Base-by-base conservation (phyloP, 2,113 vertebrate genomes). In the Nannospalax galili region DNA sequence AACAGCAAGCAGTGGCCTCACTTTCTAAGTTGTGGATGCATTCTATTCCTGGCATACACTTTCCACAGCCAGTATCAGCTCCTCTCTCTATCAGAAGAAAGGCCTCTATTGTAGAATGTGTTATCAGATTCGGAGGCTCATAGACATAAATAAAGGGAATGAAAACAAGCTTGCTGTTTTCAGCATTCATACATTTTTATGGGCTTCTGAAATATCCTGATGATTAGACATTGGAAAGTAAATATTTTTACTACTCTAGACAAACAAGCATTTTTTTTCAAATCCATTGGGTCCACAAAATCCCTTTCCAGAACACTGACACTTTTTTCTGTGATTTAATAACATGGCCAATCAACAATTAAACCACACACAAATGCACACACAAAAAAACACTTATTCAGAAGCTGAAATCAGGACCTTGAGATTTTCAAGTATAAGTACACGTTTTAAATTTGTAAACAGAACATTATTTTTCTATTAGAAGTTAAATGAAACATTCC, bases 161-260 rank as follows among this genome's bases (percentile, higher is more conserved):
- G 48, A 88, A 94, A 97, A 65, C 91, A 92, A 32, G 12, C 82
- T 77, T 20, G 40, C 75, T 93, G 24, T 93, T 95, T 90, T 91
- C 94, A 92, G 73, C 26, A 0, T 94, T 92, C 95, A 91, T 93
- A 87, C 73, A 91, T 96, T 95, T 96, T 95, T 93, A 96, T 94
- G 90, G 67, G 89, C 75, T 87, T 97, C 94, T 95, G 96, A 96
- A 96, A 97, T 95, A 67, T 24, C 77, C 73, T 37, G 22, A 87
- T 84, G 94, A 95, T 94, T 95, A 95, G 88, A 95, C 72, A 78
- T 82, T 94, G 48, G 42, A 96, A 97, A 97, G 94, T 95, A 93
- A 97, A 95, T 96, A 97, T 97, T 97, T 95, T 95, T 72, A 95
- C 90, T 89, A 56, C 24, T n/a, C 84, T 97, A 64, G 75, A 84